A percentile compares a stretch with the other conserved stretches of the same genome.
These are phyloP conservation scores for Oegoconia quadripuncta DNA, from an alignment of 2,888 invertebrate genomes.

Conservation along the genomic window DNA sequence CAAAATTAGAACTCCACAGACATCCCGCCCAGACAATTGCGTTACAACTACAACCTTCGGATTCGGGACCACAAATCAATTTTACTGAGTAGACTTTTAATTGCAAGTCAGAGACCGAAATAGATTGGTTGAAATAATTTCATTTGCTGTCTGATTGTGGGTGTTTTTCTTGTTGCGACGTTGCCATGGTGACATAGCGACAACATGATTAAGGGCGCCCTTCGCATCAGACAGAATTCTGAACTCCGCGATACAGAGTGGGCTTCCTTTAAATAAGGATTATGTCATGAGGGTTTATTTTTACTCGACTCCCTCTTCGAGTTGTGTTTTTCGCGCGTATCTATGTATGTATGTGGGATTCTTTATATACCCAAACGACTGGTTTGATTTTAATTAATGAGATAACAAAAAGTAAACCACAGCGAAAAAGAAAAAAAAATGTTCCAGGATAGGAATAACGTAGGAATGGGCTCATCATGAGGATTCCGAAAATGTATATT, in stretches of 20 bases:
- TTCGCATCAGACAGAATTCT: neutral
- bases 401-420: too few species aligned
- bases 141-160: slow-evolving; percentile 41
- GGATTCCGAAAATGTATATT: too few species aligned
- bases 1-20: slow-evolving; percentile 27
- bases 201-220: slow-evolving; percentile 25
- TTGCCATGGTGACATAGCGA: slow-evolving; percentile 39
- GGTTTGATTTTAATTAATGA: too few species aligned
- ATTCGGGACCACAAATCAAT: slow-evolving; percentile 52
- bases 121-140: slow-evolving; percentile 46
- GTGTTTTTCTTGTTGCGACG: slow-evolving; percentile 32
- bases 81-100: slow-evolving; percentile 43
- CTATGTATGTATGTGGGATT: too few species aligned
- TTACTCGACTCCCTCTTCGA: too few species aligned
- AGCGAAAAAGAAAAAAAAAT: too few species aligned
- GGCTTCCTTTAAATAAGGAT: too few species aligned
- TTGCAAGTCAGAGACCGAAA: slow-evolving; percentile 33
- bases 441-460: too few species aligned
- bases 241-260: neutral
- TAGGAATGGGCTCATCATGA: too few species aligned
- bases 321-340: too few species aligned
- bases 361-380: neutral
- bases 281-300: too few species aligned
- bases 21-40: slow-evolving; percentile 48
- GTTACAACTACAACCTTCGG: slow-evolving; percentile 43